A percentile compares a stretch with the other conserved stretches of the same genome.
phyloP scores from a whole-genome alignment of 2,113 vertebrate genomes.

The Entosphenus tridentatus region DNA sequence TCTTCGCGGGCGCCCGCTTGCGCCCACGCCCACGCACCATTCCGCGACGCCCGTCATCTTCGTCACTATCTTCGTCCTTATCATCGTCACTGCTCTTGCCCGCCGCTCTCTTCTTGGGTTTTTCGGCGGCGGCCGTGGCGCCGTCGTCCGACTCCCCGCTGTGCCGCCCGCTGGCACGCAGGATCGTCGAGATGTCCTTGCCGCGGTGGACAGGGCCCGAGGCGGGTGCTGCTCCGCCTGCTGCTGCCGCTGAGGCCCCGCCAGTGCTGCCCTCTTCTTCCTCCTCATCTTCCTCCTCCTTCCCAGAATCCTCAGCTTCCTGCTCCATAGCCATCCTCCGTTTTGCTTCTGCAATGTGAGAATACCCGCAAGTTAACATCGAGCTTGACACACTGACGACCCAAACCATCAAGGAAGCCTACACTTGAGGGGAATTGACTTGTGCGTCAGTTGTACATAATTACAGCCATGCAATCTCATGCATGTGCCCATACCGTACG shows the following conservation, averaged over 20 bases:
- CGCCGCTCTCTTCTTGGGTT: background rate
- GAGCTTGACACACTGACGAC: no score
- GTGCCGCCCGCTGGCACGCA: constrained; percentile 1
- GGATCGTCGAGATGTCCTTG: constrained; percentile 3
- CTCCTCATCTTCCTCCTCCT: constrained; percentile 2
- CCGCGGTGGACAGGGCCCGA: background rate
- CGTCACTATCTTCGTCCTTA: background rate
- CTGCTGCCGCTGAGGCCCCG: background rate
- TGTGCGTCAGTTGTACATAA: no score
- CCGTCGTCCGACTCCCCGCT: background rate
- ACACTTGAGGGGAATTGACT: no score
- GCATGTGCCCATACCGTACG: no score
- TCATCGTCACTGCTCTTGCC: background rate
- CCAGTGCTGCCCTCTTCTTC: background rate
- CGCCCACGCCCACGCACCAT: background rate
- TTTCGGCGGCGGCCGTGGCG: background rate
- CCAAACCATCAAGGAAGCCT: no score
- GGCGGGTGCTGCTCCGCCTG: background rate
- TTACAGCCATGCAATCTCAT: no score
- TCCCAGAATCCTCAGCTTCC: no score
- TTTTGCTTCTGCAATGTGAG: no score
- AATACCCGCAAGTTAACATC: no score
- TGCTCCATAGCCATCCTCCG: no score
- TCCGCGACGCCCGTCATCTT: background rate
- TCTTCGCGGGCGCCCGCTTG: background rate